Evolutionary conservation across 2,797 vertebrate genomes (phyloP), one percentile per base, ranked within the genome.

Genomic region (Paramormyrops hopkinsi): DNA sequence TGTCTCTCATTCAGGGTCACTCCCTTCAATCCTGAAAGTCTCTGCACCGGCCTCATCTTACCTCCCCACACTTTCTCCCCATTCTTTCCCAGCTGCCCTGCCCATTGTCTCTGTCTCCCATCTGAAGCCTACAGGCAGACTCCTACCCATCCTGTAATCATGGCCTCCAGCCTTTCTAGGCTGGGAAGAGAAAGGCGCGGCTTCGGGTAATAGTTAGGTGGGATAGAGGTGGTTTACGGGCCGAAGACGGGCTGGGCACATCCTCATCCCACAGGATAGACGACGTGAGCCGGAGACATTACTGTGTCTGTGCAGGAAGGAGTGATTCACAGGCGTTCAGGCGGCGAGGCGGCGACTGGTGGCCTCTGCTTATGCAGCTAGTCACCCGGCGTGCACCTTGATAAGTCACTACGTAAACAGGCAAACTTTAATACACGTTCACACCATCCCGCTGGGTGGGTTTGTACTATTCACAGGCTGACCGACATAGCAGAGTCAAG

Each of bases 21-120:
- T 54, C 48, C 84, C 84, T 48, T 19, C 84, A n/a, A 25, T 33
- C 48, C 48, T 56, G 12, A 86, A 19, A 29, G 84, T 56, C 54
- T 86, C 51, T 86, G 44, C 54, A 82, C 88, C 17, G 46, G 73
- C 73, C 88, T 53, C 82, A 11, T 89, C n/a, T 84, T 12, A 25
- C 51, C 65, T 48, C 73, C 76, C 29, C 22, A 14, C 12, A 2
- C 22, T 51, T 51, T 50, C 50, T 17, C 12, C 50, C 51, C 50
- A 41, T 17, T 41, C 84, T 86, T 12, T 29, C 83, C 83, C 48
- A 41, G 14, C 2, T 11, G 11, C 41, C 46, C 44, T 48, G 79
- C 22, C 29, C 51, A 54, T 86, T 86, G 85, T 56, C 48, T 86
- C 48, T 56, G 22, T 33, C 19, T 29, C n/a, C 46, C 84, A 33